These are phyloP conservation scores for Drosophila punjabiensis DNA, from an alignment of 1,140 invertebrate genomes.

Conservation along the genomic window DNA sequence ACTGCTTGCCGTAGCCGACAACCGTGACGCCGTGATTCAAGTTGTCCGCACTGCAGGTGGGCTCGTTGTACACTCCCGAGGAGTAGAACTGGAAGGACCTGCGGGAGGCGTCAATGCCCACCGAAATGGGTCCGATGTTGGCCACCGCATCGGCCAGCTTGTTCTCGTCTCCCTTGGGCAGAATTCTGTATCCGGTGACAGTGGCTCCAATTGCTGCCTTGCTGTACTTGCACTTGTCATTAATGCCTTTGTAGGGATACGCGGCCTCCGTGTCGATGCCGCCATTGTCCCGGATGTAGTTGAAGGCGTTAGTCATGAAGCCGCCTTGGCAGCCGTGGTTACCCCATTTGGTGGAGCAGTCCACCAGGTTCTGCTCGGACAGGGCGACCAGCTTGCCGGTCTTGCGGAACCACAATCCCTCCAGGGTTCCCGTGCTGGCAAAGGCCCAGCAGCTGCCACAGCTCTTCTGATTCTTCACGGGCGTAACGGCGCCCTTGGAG, in stretches of 20 bases:
- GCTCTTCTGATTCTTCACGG: background rate
- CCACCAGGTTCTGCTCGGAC: constrained; percentile 18
- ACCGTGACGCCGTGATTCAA: constrained; percentile 7
- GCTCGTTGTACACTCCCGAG: constrained; percentile 3
- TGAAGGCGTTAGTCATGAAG: background rate
- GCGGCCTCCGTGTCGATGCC: constrained; percentile 4
- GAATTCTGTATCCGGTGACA: background rate
- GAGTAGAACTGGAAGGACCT: constrained; percentile 1
- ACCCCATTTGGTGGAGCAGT: constrained; percentile 4
- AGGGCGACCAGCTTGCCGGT: constrained; percentile 5
- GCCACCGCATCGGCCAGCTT: constrained; percentile 19
- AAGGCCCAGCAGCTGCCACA: constrained; percentile 20
- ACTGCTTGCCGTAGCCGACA: constrained; percentile 10
- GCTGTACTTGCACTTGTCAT: background rate
- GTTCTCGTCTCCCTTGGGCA: constrained; percentile 9
- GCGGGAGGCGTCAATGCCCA: background rate
- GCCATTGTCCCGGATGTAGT: background rate
- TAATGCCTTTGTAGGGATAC: constrained; percentile 7
- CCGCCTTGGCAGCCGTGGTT: constrained; percentile 6
- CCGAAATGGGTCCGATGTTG: background rate
- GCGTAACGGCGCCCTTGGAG: constrained; percentile 5
- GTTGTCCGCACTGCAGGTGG: background rate
- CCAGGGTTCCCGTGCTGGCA: constrained; percentile 9
- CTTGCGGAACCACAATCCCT: constrained; percentile 5
- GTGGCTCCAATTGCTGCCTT: constrained; percentile 2